Base-by-base conservation (phyloP, 2,888 invertebrate species). In the Agonopterix alstromeriana region DNA sequence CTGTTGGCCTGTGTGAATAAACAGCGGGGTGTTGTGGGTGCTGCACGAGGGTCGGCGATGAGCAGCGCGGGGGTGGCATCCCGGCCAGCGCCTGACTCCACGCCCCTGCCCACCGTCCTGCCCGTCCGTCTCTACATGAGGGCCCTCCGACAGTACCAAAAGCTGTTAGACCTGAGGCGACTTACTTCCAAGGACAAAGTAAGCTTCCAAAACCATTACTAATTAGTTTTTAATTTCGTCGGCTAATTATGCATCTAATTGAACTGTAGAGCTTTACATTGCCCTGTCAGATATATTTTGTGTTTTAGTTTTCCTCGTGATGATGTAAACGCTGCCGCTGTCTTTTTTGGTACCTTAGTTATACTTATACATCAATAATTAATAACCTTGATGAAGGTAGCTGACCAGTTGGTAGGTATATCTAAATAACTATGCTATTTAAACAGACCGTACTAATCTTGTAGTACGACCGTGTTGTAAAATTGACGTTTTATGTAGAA, bases 101-200 rank as follows among this genome's bases (percentile, higher is more conserved):
- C 72, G 46, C 64, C 77, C 51, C 58, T 79, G 57, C 74, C 82
- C 44, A 56, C 67, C 14, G 80, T 82, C 51, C 68, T 84, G 48
- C 82, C 91, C 43, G 89, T 89, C 60, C 77, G 91, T 53, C 77
- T 91, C 49, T 91, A 90, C 72, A 74, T 90, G 63, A 80, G 91
- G 56, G 92, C 92, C 53, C 89, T 91, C 35, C 90, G 92, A 51
- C 92, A 92, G 71, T 92, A 92, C 70, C 91, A 91, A 67, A 90
- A 90, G 70, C 82, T 92, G 52, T 78, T 92, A 57, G 90, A 91
- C 71, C 77, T 90, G 53, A 88, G 86, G 66, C 88, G 90, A 53
- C 82, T 88, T 69, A 77, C 90, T 71, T 81, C 74, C 55, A 89
- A 88, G 77, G 83, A 86, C 70, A 87, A 86, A 82, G 88, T 88